These are phyloP conservation scores for Neopipo cinnamomea DNA, from an alignment of 2,113 vertebrate genomes.

Conservation along the genomic window DNA sequence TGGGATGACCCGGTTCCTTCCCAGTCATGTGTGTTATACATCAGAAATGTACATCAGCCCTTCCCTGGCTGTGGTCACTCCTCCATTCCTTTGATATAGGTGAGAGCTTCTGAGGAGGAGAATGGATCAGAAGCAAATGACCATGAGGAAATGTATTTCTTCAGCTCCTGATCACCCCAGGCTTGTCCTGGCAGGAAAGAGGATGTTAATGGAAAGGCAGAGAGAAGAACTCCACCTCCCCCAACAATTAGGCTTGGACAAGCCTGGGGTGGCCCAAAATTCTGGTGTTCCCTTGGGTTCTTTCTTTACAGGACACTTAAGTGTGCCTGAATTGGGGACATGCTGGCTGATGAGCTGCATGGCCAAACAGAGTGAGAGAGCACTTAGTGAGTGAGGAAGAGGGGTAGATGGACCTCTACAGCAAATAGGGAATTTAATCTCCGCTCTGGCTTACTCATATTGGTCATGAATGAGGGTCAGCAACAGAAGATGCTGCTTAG, in stretches of 20 bases:
- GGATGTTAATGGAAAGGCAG: background rate
- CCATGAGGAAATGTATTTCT: background rate
- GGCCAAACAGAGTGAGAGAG: background rate
- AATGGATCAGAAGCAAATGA: background rate
- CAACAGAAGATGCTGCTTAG: background rate
- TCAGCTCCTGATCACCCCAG: background rate
- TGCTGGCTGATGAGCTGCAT: background rate
- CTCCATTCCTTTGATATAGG: background rate
- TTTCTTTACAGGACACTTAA: background rate
- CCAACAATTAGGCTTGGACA: background rate
- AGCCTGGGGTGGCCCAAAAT: background rate
- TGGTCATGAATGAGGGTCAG: background rate
- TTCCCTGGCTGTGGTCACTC: background rate
- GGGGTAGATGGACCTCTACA: background rate
- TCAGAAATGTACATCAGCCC: background rate
- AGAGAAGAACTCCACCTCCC: background rate
- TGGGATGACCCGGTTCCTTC: background rate
- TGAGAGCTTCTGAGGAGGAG: background rate
- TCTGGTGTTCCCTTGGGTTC: background rate
- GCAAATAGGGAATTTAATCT: background rate
- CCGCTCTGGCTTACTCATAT: background rate
- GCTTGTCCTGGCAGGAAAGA: background rate
- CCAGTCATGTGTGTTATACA: background rate
- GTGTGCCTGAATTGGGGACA: rapidly evolving
- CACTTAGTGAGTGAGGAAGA: background rate